phyloP scores from a whole-genome alignment of 2,113 vertebrate species.

The Rattus norvegicus region DNA sequence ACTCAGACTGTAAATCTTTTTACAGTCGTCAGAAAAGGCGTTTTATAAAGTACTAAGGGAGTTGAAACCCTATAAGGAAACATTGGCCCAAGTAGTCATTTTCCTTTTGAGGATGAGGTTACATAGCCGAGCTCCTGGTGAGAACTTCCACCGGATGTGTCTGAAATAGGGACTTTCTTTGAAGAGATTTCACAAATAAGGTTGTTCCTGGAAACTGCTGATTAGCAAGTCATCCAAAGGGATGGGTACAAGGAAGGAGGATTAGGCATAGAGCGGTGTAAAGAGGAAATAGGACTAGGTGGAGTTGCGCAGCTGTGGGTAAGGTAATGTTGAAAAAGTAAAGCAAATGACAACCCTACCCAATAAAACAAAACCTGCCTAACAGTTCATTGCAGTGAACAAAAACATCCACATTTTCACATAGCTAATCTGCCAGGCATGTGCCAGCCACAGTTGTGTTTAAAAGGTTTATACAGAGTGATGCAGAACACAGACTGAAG shows the following conservation, averaged over 20 bases:
- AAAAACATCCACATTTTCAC: not conserved
- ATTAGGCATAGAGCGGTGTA: not conserved
- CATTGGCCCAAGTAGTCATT: not conserved
- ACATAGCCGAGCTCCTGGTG: not conserved
- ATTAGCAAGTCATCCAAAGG: conserved; percentile 48
- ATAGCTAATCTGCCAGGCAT: not conserved
- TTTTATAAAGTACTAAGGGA: not conserved
- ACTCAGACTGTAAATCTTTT: not conserved
- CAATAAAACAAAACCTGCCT: not conserved
- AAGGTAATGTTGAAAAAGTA: not conserved
- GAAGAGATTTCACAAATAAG: conserved; percentile 32
- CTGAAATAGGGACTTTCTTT: not conserved
- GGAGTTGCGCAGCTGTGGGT: not conserved
- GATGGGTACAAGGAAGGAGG: conserved; percentile 25
- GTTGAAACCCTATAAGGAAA: not conserved
- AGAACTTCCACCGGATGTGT: not conserved
- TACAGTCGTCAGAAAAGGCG: not conserved
- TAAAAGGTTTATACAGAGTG: not conserved
- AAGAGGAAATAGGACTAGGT: conserved; percentile 42
- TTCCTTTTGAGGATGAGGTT: not conserved
- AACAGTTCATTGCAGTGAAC: not conserved
- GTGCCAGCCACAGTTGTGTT: not conserved
- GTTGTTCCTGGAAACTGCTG: not conserved
- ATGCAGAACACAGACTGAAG: not conserved
- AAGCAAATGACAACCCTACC: not conserved